Percentiles rank a stretch among this genome's conserved stretches.
These are phyloP conservation scores for Marisa cornuarietis DNA, from an alignment of 1,140 invertebrate species.

Conservation along the genomic window DNA sequence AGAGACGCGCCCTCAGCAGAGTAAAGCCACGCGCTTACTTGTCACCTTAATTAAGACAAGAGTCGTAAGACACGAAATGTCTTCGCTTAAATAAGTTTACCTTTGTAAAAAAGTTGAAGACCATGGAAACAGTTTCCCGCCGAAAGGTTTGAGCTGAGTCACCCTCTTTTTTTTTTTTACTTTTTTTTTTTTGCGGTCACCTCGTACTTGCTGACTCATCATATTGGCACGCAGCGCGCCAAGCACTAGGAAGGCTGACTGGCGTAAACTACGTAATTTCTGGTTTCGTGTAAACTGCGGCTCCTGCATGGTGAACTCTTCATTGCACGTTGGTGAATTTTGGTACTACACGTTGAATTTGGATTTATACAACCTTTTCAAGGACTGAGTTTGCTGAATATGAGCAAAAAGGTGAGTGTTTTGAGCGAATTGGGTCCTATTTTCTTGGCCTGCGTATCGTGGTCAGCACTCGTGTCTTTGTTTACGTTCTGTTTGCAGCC, in stretches of 20 bases:
- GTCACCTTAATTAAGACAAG: too few species aligned
- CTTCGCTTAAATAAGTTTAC: too few species aligned
- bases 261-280: constrained; percentile 53
- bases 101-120: too few species aligned
- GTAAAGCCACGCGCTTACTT: too few species aligned
- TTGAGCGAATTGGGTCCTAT: constrained; percentile 1
- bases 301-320: constrained; percentile 23
- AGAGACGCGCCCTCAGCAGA: neutral
- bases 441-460: constrained; percentile 10
- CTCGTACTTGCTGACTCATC: constrained; percentile 55
- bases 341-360: constrained; percentile 12
- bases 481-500: constrained; percentile 51
- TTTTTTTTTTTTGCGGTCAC: constrained; percentile 35
- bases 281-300: constrained; percentile 36
- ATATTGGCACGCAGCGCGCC: constrained; percentile 41
- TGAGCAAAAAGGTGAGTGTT: constrained; percentile 53
- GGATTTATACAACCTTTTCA: constrained; percentile 21
- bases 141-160: constrained; percentile 36
- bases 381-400: constrained; percentile 28
- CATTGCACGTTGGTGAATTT: constrained; percentile 25
- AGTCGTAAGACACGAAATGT: too few species aligned
- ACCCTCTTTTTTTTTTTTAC: constrained; percentile 9
- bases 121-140: constrained; percentile 15
- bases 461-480: constrained; percentile 38
- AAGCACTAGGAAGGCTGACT: constrained; percentile 35